Percentiles rank a stretch among this genome's conserved stretches.
These are phyloP conservation scores for Lates japonicus DNA, from an alignment of 2,797 vertebrate genomes.

Conservation along the genomic window DNA sequence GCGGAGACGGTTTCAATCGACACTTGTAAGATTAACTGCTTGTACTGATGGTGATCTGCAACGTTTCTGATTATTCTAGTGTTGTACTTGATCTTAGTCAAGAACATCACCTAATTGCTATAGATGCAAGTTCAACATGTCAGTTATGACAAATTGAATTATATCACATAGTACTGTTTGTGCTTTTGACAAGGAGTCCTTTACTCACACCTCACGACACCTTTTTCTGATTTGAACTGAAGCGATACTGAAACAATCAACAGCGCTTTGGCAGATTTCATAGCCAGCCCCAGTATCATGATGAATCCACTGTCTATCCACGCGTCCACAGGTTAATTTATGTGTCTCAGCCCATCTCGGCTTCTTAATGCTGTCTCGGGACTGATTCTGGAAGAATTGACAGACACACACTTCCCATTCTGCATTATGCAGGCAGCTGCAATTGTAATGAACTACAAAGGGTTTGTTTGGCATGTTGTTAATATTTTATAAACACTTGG, in stretches of 20 bases:
- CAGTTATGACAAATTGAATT: slow-evolving; percentile 42
- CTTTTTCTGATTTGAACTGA: slow-evolving; percentile 62
- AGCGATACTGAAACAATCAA: slow-evolving; percentile 65
- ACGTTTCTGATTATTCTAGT: slow-evolving; percentile 33
- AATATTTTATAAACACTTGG: slow-evolving; percentile 89
- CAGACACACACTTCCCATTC: slow-evolving; percentile 66
- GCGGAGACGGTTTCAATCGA: slow-evolving; percentile 15
- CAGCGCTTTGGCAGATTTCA: slow-evolving; percentile 69
- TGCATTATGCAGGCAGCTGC: slow-evolving; percentile 84
- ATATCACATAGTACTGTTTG: slow-evolving; percentile 18
- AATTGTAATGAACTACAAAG: slow-evolving; percentile 87
- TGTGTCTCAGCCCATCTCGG: slow-evolving; percentile 67
- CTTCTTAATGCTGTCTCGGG: slow-evolving; percentile 78
- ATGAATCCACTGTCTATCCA: slow-evolving; percentile 81
- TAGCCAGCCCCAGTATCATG: slow-evolving; percentile 71
- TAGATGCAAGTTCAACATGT: slow-evolving; percentile 29
- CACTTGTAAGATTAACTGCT: not conserved
- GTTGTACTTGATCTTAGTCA: slow-evolving; percentile 36
- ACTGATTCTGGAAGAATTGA: slow-evolving; percentile 78
- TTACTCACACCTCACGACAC: slow-evolving; percentile 51
- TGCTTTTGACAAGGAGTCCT: slow-evolving; percentile 50
- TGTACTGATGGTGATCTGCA: slow-evolving; percentile 12
- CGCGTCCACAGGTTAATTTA: slow-evolving; percentile 82
- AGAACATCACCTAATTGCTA: slow-evolving; percentile 44
- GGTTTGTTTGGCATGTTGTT: slow-evolving; percentile 85